Base-by-base conservation (phyloP, 2,888 invertebrate species). In the Orchesellides sinensis region DNA sequence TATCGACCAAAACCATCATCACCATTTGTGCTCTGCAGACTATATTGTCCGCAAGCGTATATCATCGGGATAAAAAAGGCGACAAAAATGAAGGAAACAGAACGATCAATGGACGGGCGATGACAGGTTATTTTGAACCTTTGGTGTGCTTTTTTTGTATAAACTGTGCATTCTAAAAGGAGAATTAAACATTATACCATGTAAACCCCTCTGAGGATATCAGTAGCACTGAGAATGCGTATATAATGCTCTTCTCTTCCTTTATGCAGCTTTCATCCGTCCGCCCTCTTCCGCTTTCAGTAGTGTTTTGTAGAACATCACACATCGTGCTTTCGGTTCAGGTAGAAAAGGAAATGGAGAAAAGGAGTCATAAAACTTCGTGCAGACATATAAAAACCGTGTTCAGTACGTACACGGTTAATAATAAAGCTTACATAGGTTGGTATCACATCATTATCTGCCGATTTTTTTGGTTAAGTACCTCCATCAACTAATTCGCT, bases 401-500 rank as follows among this genome's bases (percentile, higher is more conserved):
- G n/a, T n/a, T n/a, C n/a, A n/a, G n/a, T n/a, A n/a, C n/a, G n/a
- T n/a, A n/a, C n/a, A n/a, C n/a, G n/a, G n/a, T n/a, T n/a, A n/a
- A n/a, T n/a, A n/a, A n/a, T n/a, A n/a, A n/a, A n/a, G n/a, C n/a
- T n/a, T 23, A 25, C 6, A 19, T 3, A 6, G 21, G 21, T 54
- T 5, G 56, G 63, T 63, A 74, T 54, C 56, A 63, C 79, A 72
- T 79, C 79, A 79, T 79, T 79, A 79, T 79, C 65, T 68, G 79
- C 66, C 79, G 79, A 79, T 70, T 78, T 68, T 49, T 45, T 66
- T 73, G 47, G 70, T 72, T 73, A 80, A 80, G 80, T 80, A 73
- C 80, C 80, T 80, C 80, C 80, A 80, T 80, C 80, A 80, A 80
- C 80, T 80, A 80, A 80, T 80, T 80, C 80, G 59, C 66, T 68